A percentile compares a stretch with the other conserved stretches of the same genome.
These are phyloP conservation scores for Indri indri DNA, from an alignment of 2,113 vertebrate species.

Conservation along the genomic window DNA sequence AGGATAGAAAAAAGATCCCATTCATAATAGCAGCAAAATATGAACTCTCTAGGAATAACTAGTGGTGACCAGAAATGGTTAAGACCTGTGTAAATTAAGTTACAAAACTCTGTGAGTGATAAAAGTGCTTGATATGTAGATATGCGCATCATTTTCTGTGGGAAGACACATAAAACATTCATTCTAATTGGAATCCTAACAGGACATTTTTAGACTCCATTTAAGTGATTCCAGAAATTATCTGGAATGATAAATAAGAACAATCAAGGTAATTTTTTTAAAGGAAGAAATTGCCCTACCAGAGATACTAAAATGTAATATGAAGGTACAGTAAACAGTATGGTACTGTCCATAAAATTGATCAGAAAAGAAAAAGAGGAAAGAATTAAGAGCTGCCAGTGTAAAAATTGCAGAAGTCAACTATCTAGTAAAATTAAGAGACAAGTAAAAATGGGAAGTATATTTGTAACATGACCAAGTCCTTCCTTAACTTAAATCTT, in stretches of 20 bases:
- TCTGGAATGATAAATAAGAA: conserved; percentile 7
- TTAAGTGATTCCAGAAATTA: not conserved
- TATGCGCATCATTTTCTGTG: not conserved
- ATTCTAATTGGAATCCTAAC: not conserved
- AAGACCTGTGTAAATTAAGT: not conserved
- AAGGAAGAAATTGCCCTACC: not conserved
- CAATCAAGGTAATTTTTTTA: not conserved
- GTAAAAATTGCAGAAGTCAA: conserved; percentile 2
- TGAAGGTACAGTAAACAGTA: not conserved
- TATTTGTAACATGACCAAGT: not conserved
- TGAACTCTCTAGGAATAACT: not conserved
- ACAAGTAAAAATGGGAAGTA: conserved; percentile 8
- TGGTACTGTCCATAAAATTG: not conserved
- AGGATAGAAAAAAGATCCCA: not conserved
- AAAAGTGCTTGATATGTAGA: not conserved
- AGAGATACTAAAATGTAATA: not conserved
- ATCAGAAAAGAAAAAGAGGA: not conserved
- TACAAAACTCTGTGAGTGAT: not conserved
- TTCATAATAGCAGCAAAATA: not conserved
- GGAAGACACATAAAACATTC: not conserved
- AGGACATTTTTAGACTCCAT: not conserved
- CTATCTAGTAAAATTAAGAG: conserved; percentile 2
- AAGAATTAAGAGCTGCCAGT: not conserved
- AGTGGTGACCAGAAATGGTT: not conserved
- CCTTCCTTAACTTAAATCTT: not conserved